Base-by-base conservation (phyloP, 64 coral and sea anemone genomes). In the Pachyseris speciosa region DNA sequence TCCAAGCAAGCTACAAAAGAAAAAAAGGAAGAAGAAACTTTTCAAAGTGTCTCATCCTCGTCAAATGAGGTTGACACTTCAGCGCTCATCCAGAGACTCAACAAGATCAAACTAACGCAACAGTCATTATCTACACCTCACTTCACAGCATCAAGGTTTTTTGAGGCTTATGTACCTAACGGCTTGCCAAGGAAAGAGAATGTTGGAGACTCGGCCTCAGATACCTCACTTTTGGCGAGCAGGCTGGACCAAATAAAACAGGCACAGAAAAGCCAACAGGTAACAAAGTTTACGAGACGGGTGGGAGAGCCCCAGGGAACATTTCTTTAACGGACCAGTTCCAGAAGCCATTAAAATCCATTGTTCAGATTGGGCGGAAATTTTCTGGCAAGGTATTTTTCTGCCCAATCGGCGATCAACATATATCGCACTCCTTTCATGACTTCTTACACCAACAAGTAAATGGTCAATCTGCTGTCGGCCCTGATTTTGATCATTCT, bases 11-110 rank as follows among this genome's bases (percentile, higher is more conserved):
- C 41, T 1, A 25, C 16, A 37, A 8, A 36, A n/a, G 7, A 9
- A 2, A 34, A 32, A 58, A 10, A 79, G n/a, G 37, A 11, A 7
- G 12, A 79, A 37, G 37, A 11, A 7, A 2, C 75, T 16, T 59
- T 38, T 40, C 19, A 75, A 51, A 75, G 50, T 49, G 24, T 29
- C n/a, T 39, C 53, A 27, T 80, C 77, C 7, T 22, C 74, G 24
- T 69, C 33, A 22, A 30, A 57, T 43, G 75, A 90, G 7, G 66
- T 90, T 24, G 64, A 80, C 12, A 67, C 75, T n/a, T 92, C 53
- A 32, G 80, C 80, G 33, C 77, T 92, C 6, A 92, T 92, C 47
- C 55, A 73, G 24, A 92, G 89, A 83, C 64, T 92, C 38, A 92
- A 92, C 31, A 83, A 49, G 20, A 92, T 92, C 38, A 92, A 92